Conservation (phyloP, 1,140 invertebrate genomes). For the Tenebrio molitor region DNA sequence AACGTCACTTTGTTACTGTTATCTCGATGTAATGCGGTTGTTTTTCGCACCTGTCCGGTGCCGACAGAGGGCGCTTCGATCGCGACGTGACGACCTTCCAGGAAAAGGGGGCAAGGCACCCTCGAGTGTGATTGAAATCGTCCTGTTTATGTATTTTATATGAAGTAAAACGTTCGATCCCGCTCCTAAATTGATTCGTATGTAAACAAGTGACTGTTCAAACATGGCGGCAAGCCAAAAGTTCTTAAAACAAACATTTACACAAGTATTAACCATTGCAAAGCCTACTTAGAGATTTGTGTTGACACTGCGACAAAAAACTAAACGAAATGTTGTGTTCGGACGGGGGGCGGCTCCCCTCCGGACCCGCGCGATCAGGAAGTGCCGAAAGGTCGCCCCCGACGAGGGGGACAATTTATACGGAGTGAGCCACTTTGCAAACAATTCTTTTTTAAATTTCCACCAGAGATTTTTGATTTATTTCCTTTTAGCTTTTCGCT, state of each 20-base stretch:
- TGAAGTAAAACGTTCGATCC: constrained; percentile 34
- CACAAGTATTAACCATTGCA: constrained; percentile 41
- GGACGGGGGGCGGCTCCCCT: too few species aligned
- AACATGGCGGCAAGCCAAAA: constrained; percentile 41
- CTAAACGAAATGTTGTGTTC: constrained; percentile 35
- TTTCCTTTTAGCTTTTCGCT: too few species aligned
- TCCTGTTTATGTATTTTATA: constrained; percentile 40
- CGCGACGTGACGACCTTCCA: neutral
- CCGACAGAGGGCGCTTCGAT: neutral
- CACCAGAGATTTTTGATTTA: too few species aligned
- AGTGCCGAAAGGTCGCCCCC: too few species aligned
- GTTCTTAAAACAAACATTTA: constrained; percentile 40
- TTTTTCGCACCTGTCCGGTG: constrained; percentile 7
- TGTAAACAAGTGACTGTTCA: constrained; percentile 31
- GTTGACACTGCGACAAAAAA: constrained; percentile 37
- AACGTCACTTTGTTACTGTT: constrained; percentile 37
- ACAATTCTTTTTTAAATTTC: too few species aligned
- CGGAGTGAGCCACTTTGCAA: too few species aligned
- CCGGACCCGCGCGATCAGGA: too few species aligned
- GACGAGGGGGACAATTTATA: too few species aligned
- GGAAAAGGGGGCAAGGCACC: neutral
- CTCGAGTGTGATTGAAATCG: constrained; percentile 30
- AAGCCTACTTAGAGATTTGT: constrained; percentile 42
- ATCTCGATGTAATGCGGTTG: neutral
- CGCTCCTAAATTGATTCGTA: constrained; percentile 36